Evolutionary conservation across 1,140 invertebrate species (phyloP).

Genomic region (Metaphire vulgaris): DNA sequence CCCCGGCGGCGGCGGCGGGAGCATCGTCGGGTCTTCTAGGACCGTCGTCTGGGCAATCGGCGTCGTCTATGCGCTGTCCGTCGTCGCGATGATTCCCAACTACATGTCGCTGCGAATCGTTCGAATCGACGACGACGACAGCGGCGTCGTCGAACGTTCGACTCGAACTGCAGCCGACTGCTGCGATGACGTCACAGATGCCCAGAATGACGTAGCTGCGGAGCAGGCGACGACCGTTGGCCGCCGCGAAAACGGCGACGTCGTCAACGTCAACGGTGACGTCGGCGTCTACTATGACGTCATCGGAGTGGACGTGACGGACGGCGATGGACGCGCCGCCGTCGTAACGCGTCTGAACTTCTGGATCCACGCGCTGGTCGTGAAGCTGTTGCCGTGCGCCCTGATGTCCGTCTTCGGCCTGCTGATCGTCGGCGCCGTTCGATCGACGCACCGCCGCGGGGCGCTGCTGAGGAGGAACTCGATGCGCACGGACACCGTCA

Average conservation of each 20-base stretch:
- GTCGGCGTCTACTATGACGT: neutral
- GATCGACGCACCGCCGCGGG: neutral
- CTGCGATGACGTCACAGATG: neutral
- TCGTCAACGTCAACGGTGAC: no score
- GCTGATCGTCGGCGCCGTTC: conserved; percentile 7
- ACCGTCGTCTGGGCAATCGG: neutral
- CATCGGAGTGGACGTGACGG: neutral
- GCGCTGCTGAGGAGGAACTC: conserved; percentile 14
- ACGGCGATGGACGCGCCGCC: neutral
- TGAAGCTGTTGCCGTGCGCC: conserved; percentile 11
- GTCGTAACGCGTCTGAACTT: neutral
- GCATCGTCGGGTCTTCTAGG: neutral
- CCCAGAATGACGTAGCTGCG: neutral
- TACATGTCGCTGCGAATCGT: neutral
- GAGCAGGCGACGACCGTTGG: neutral
- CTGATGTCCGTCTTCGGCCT: conserved; percentile 20
- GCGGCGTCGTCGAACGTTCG: neutral
- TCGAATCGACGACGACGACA: neutral
- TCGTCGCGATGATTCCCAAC: neutral
- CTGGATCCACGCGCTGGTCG: conserved; percentile 15
- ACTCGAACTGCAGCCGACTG: neutral
- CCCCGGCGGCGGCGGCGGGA: conserved; percentile 56
- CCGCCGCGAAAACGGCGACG: no score
- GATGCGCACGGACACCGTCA: neutral
- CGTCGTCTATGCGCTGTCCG: neutral